phyloP scores from a whole-genome alignment of 23 tunicate species.

The Clavelina lepadiformis region DNA sequence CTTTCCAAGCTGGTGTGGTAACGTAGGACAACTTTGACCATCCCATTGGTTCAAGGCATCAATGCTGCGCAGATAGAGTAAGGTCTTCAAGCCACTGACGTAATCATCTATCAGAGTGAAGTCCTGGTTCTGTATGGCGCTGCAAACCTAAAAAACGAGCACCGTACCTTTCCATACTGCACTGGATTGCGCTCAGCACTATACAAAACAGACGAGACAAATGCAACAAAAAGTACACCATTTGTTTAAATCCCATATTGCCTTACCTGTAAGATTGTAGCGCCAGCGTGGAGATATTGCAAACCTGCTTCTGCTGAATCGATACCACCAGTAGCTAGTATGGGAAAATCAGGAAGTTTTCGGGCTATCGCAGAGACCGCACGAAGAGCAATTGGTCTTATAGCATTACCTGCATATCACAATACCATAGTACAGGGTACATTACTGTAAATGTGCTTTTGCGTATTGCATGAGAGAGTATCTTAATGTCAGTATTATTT shows the following conservation, averaged over 20 bases:
- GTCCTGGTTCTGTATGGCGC: constrained; percentile 99
- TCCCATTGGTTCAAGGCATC: constrained; percentile 68
- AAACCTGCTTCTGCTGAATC: constrained; percentile 99
- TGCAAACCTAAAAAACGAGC: constrained; percentile 64
- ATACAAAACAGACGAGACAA: no score
- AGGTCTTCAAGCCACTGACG: constrained; percentile 82
- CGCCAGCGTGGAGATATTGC: constrained; percentile 92
- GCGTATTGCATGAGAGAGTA: no score
- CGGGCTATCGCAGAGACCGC: constrained; percentile 93
- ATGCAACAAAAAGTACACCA: no score
- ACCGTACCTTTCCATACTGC: no score
- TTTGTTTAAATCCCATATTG: no score
- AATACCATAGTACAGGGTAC: no score
- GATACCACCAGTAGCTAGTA: constrained; percentile 98
- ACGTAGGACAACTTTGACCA: constrained; percentile 90
- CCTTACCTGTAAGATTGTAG: constrained; percentile 82
- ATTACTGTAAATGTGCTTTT: no score
- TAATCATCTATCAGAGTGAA: constrained; percentile 96
- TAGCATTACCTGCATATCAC: constrained; percentile 80
- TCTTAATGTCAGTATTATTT: no score
- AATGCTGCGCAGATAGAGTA: constrained; percentile 69
- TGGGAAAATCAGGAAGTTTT: constrained; percentile 84
- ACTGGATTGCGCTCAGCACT: no score
- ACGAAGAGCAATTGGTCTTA: constrained; percentile 92
- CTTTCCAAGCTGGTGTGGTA: constrained; percentile 91